Evolutionary conservation across 2,888 invertebrate species (phyloP).

Genomic region (Mesoligia furuncula): DNA sequence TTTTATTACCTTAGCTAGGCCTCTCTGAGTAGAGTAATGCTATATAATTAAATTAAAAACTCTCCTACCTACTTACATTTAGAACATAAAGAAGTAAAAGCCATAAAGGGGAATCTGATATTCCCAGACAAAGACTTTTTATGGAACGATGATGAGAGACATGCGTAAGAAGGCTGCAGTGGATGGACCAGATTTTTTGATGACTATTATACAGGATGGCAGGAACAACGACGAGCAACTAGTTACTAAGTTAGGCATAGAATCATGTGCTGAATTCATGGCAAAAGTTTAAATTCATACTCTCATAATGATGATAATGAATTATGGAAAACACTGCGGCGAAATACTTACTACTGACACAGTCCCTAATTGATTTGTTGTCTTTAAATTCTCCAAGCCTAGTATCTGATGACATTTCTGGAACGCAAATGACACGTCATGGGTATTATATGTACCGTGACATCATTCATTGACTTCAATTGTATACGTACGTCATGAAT

Average conservation of each 20-base stretch:
- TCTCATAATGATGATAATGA: background rate
- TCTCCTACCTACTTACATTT: too few relatives aligned
- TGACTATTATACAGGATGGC: background rate
- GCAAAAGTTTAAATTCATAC: background rate
- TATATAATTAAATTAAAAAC: too few relatives aligned
- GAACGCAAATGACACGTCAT: slow-evolving; percentile 36
- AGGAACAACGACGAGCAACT: too few relatives aligned
- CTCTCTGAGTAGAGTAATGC: too few relatives aligned
- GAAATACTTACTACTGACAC: background rate
- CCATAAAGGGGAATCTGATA: background rate
- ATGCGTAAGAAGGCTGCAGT: background rate
- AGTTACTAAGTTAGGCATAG: background rate
- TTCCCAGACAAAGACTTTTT: background rate
- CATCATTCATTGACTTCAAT: slow-evolving; percentile 45
- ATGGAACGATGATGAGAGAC: background rate
- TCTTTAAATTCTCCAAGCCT: slow-evolving; percentile 3
- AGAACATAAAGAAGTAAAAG: background rate
- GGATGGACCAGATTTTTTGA: background rate
- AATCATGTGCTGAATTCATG: background rate
- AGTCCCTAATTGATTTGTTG: slow-evolving; percentile 43
- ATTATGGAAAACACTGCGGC: background rate
- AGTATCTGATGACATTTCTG: slow-evolving; percentile 34
- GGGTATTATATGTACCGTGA: slow-evolving; percentile 21
- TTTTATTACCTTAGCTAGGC: too few relatives aligned
- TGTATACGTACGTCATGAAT: slow-evolving; percentile 44